A percentile compares a stretch with the other conserved stretches of the same genome.
Conservation (phyloP, 2,888 invertebrate genomes). For the Himalopsyche japonica region DNA sequence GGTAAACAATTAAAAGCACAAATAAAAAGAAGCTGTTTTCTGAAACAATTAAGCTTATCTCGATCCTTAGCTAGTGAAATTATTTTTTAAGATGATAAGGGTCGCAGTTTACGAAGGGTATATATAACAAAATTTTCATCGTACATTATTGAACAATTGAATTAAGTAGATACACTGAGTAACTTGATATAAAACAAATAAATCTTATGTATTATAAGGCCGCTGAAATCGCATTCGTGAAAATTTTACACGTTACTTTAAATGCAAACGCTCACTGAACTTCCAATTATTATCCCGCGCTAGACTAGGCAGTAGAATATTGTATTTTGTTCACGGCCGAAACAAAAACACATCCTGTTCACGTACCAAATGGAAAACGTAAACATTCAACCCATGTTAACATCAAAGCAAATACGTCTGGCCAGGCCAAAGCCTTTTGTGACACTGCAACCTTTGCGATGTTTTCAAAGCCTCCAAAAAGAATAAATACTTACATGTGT, state of each 20-base stretch:
- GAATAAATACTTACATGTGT: background rate
- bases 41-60: no score
- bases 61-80: no score
- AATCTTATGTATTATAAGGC: background rate
- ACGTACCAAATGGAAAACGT: background rate
- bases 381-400: background rate
- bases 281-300: background rate
- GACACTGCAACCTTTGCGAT: background rate
- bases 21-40: no score
- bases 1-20: no score
- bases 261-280: background rate
- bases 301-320: background rate
- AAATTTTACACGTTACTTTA: background rate
- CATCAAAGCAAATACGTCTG: background rate
- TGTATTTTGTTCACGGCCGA: background rate
- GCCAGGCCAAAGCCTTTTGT: background rate
- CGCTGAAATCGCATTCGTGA: background rate
- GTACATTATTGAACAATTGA: no score
- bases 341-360: background rate
- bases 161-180: no score
- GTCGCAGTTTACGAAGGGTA: no score
- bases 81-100: no score
- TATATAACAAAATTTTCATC: no score
- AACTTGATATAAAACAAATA: no score
- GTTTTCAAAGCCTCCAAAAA: background rate